phyloP scores from a whole-genome alignment of 2,797 vertebrate species.

The Sebastes trivittatus region DNA sequence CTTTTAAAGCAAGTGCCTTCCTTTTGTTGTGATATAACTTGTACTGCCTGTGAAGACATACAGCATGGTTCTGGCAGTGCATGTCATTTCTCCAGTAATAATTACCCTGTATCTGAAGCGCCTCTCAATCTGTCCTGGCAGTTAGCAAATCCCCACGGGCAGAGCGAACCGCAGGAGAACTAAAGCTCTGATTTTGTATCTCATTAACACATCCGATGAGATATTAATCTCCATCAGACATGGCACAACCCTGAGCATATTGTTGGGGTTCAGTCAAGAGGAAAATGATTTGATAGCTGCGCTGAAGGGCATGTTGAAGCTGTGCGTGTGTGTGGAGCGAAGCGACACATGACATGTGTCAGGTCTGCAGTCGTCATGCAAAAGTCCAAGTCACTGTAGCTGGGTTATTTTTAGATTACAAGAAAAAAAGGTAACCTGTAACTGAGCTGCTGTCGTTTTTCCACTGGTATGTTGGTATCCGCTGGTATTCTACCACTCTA shows the following conservation, averaged over 20 bases:
- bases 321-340: neutral
- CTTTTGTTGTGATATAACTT: conserved; percentile 23
- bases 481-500: neutral
- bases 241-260: conserved; percentile 53
- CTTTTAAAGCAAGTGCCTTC: conserved; percentile 21
- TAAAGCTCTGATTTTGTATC: conserved; percentile 66
- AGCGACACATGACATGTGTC: conserved; percentile 23
- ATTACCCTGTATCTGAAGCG: conserved; percentile 61
- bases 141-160: conserved; percentile 57
- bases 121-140: conserved; percentile 63
- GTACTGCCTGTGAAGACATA: conserved; percentile 17
- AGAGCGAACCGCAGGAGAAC: conserved; percentile 54
- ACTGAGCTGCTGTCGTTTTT: neutral
- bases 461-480: no score
- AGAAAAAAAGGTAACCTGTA: neutral
- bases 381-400: conserved; percentile 1
- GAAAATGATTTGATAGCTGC: conserved; percentile 56
- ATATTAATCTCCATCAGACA: conserved; percentile 75
- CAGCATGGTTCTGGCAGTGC: conserved; percentile 9
- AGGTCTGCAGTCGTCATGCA: conserved; percentile 10
- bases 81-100: conserved; percentile 51
- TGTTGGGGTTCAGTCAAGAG: conserved; percentile 62
- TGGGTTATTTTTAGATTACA: conserved; percentile 7
- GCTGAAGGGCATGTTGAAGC: conserved; percentile 38
- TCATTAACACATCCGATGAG: conserved; percentile 75